Evolutionary conservation across 53 echinoderm and acorn worm species (phyloP).

Genomic region (Glandiceps talaboti): DNA sequence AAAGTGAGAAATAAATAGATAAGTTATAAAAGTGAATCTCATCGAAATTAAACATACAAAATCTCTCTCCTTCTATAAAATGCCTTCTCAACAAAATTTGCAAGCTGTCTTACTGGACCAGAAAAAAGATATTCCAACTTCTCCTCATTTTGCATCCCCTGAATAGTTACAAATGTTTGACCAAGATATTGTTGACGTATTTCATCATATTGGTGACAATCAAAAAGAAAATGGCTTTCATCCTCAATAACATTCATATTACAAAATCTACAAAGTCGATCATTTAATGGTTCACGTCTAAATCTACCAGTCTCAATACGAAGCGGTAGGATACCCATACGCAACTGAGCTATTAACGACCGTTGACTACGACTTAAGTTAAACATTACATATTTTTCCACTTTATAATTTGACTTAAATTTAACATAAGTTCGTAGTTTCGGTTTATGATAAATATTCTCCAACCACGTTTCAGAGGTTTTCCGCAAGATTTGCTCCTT

Average conservation of each 20-base stretch:
- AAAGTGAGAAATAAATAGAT: neutral
- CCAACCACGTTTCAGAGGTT: neutral
- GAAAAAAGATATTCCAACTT: neutral
- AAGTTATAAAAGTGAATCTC: neutral
- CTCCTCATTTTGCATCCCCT: neutral
- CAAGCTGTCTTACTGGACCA: constrained; percentile 1
- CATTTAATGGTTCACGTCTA: neutral
- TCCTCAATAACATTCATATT: neutral
- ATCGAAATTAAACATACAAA: neutral
- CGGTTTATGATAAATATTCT: neutral
- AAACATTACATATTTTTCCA: neutral
- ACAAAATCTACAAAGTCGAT: neutral
- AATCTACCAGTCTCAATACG: neutral
- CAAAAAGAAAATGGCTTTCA: neutral
- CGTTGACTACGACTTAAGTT: neutral
- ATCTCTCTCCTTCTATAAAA: neutral
- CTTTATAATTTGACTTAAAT: neutral
- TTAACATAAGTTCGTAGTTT: neutral
- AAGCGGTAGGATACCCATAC: neutral
- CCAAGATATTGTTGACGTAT: neutral
- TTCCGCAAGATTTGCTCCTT: neutral
- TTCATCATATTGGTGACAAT: neutral
- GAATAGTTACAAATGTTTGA: neutral
- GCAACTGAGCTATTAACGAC: neutral
- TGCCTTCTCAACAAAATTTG: neutral